phyloP scores from a whole-genome alignment of 1,140 invertebrate genomes.

The Conus betulinus region DNA sequence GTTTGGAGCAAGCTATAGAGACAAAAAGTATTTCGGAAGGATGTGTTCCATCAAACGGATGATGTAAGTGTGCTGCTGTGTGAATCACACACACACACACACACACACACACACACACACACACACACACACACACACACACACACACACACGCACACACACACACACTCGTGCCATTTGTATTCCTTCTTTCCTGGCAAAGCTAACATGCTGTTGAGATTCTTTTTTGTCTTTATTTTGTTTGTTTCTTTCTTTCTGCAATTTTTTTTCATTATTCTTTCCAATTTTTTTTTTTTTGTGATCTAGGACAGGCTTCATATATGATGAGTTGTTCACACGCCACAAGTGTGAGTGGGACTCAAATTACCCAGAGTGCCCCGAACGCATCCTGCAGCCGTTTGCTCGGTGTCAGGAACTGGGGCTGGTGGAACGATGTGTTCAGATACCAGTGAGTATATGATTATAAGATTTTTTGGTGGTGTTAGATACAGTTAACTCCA shows the following conservation, averaged over 20 bases:
- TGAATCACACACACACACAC: background rate
- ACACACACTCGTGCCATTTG: background rate
- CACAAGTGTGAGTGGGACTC: slow-evolving; percentile 90
- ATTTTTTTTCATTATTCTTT: no score
- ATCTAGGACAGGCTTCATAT: slow-evolving; percentile 84
- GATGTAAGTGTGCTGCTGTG: no score
- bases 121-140: slow-evolving; percentile 13
- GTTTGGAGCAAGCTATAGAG: no score
- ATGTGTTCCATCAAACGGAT: no score
- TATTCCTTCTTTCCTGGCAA: background rate
- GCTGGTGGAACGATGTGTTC: slow-evolving; percentile 81
- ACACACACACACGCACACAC: background rate
- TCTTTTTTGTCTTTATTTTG: no score
- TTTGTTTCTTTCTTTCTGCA: no score
- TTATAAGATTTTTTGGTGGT: no score
- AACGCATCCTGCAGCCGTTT: slow-evolving; percentile 83
- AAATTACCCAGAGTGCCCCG: slow-evolving; percentile 88
- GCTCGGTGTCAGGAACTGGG: slow-evolving; percentile 86
- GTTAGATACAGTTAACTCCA: no score
- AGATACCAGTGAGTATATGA: slow-evolving; percentile 59
- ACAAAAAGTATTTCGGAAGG: no score
- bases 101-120: slow-evolving; percentile 5
- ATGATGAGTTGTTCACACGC: slow-evolving; percentile 84
- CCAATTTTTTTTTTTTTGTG: background rate
- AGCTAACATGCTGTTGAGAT: background rate